A percentile compares a stretch with the other conserved stretches of the same genome.
These are phyloP conservation scores for Pygocentrus nattereri DNA, from an alignment of 2,797 vertebrate genomes.

Conservation along the genomic window DNA sequence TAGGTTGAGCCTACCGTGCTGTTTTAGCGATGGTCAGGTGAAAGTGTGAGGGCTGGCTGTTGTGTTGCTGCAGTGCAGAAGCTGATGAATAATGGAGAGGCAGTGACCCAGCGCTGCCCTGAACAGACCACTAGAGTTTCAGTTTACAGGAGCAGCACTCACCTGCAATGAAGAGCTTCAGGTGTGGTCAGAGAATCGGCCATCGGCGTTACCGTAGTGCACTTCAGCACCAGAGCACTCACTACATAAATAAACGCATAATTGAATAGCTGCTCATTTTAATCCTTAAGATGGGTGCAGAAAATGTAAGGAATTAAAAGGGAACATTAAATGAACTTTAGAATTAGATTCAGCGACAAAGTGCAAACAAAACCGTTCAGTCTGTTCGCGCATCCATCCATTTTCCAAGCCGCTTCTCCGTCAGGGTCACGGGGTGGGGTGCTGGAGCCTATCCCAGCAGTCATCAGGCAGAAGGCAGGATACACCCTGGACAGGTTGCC, in stretches of 20 bases:
- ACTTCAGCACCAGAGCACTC: background rate
- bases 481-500: too few species aligned
- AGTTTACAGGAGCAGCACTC: background rate
- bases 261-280: too few species aligned
- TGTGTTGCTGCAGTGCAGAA: constrained; percentile 55
- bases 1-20: background rate
- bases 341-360: too few species aligned
- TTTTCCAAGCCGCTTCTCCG: too few species aligned
- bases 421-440: too few species aligned
- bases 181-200: background rate
- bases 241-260: background rate
- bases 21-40: background rate
- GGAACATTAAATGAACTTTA: too few species aligned
- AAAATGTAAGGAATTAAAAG: too few species aligned
- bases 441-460: too few species aligned
- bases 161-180: background rate
- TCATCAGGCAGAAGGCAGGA: too few species aligned
- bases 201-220: background rate
- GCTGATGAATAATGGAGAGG: constrained; percentile 17
- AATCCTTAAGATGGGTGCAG: too few species aligned
- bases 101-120: background rate
- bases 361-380: too few species aligned
- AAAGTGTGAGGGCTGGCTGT: background rate
- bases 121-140: background rate
- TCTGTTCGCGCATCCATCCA: too few species aligned